Evolutionary conservation across 2,113 vertebrate species (phyloP).

Genomic region (Ploceus nigricollis): DNA sequence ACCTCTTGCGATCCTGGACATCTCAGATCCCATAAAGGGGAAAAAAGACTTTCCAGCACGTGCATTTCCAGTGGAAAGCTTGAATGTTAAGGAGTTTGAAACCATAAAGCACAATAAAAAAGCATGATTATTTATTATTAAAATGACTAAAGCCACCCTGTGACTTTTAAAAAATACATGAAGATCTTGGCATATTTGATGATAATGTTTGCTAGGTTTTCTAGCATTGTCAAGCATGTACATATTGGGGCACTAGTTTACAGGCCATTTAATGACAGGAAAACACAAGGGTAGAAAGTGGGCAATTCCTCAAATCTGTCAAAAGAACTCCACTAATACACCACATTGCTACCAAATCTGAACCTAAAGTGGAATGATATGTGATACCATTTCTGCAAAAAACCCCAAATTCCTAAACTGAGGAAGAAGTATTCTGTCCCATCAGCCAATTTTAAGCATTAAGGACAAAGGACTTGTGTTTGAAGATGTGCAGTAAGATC

Average conservation of each 20-base stretch:
- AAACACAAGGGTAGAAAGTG: neutral
- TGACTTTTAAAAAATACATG: neutral
- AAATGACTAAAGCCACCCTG: neutral
- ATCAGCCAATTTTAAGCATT: neutral
- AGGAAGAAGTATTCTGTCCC: constrained; percentile 14
- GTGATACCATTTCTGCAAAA: neutral
- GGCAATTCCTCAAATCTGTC: neutral
- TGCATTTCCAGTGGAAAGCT: neutral
- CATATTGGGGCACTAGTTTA: neutral
- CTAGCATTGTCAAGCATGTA: neutral
- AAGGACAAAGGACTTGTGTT: neutral
- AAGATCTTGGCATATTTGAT: neutral
- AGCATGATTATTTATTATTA: neutral
- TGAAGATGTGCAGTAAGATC: neutral
- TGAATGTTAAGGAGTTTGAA: neutral
- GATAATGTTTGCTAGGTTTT: neutral
- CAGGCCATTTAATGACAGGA: neutral
- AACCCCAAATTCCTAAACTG: neutral
- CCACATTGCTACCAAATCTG: neutral
- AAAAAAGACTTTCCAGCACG: neutral
- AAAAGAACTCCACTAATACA: neutral
- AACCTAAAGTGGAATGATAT: neutral
- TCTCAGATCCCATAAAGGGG: neutral
- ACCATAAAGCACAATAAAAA: neutral
- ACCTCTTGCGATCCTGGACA: neutral